Conservation (phyloP, 2,888 invertebrate genomes). For the Ectropis crepuscularia region DNA sequence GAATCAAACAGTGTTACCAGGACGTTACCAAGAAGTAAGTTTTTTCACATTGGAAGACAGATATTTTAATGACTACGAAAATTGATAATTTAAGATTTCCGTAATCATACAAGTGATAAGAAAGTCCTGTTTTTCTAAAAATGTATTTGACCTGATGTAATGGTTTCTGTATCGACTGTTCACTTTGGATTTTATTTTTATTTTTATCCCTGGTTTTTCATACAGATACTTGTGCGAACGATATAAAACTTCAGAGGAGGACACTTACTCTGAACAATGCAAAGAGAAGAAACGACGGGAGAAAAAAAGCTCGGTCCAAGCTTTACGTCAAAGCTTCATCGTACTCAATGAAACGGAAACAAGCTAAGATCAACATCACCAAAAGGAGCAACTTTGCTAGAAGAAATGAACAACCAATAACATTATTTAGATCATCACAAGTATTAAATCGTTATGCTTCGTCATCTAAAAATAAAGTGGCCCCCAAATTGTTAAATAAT, state of each 20-base stretch:
- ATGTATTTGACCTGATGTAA: no score
- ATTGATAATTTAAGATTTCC: no score
- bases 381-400: not conserved
- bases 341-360: constrained; percentile 3
- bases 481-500: not conserved
- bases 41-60: not conserved
- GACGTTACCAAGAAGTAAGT: constrained; percentile 5
- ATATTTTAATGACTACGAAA: no score
- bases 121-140: no score
- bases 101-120: no score
- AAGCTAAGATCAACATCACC: constrained; percentile 7
- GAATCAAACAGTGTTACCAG: not conserved
- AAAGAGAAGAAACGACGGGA: constrained; percentile 14
- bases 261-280: constrained; percentile 23
- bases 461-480: constrained; percentile 4
- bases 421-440: constrained; percentile 9
- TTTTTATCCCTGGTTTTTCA: not conserved
- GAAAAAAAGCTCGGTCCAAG: not conserved
- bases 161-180: no score
- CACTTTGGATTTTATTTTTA: no score
- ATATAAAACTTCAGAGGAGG: constrained; percentile 1
- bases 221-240: constrained; percentile 8
- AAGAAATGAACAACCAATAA: constrained; percentile 1
- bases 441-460: constrained; percentile 1
- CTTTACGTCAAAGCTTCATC: not conserved